Base-by-base conservation (phyloP, 53 echinoderm and acorn worm species). In the Paracentrotus lividus region DNA sequence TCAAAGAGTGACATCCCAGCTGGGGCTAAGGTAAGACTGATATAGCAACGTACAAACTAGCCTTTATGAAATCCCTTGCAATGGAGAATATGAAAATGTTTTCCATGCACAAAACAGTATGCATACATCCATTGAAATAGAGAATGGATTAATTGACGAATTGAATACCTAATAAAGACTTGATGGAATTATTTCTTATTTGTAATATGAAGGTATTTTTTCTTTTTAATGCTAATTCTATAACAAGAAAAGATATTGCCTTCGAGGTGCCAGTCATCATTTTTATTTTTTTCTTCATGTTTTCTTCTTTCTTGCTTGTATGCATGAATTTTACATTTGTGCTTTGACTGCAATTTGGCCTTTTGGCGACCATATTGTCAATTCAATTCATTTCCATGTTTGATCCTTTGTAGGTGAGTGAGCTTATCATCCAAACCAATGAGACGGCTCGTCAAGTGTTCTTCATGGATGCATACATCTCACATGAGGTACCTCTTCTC, bases 391-490 rank as follows among this genome's bases (percentile, higher is more conserved):
- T 77, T 42, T 20, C n/a, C 5, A 44, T 45, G 10, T 76, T 76
- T 47, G 24, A 1, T 45, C n/a, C n/a, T 47, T 10, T 40, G 7
- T 26, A 99, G 99, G 97, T 97, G 89, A 96, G 96, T 77, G 99
- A 99, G 87, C 87, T 99, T 90, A 99, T 99, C 72, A 97, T 99
- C 65, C 99, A 97, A 86, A 99, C 99, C 88, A 97, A 97, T 88
- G 99, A 99, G 53, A 99, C 99, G 34, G 96, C 97, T 61, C 95
- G 97, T 88, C 99, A 99, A 91, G 88, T 95, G 65, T 99, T 92
- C 93, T 99, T 99, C 93, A 69, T 99, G 88, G 97, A 99, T 72
- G 96, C 97, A 21, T 99, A 96, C 95, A 42, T 99, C 86, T 52
- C 85, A 32, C 99, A 99, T 66, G 99, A 95, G 84, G 54, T 90